Evolutionary conservation across 2,797 vertebrate species (phyloP), one percentile per base, ranked within the genome.

Genomic region (Oreochromis grahami): DNA sequence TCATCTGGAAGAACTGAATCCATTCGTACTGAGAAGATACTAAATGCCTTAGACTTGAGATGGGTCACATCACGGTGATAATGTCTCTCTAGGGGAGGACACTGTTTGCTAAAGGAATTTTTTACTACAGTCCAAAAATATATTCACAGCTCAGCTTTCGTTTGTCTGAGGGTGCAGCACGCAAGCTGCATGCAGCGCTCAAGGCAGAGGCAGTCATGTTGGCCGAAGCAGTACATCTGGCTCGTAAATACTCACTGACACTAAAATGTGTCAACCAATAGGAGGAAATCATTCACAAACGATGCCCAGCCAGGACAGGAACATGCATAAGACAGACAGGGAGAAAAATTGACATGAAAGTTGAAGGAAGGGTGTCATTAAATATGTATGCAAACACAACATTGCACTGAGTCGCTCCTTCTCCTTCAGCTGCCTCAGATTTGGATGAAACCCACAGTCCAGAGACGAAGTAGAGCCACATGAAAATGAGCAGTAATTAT

Each of bases 41-140:
- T 89, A 89, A 93, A 85, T 78, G 76, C 36, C 56, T 89, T 83
- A 79, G 91, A 91, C 88, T 87, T 32, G 65, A 82, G 86, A 89
- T 90, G 84, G 86, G 86, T 91, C 89, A 84, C 88, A 80, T 90
- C 77, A 12, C 5, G 32, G 86, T 45, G 87, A 91, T 91, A 90
- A 86, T 83, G 84, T 85, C 78, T 88, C 88, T 88, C 90, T 70
- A 10, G 81, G 85, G 87, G 86, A 81, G 81, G 84, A 92, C 92
- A 76, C 86, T 53, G 86, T 86, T 92, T 77, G 84, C 88, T 81
- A 63, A 84, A 89, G 84, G 91, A 94, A 93, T 92, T 84, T 89
- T 93, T 90, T 82, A 89, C 91, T 84, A 80, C 84, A 19, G 84
- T 91, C 92, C 93, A 91, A 92, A 94, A 92, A 95, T 94, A 93